A percentile compares a stretch with the other conserved stretches of the same genome.
Evolutionary conservation across 2,888 invertebrate genomes (phyloP).

Genomic region (Hypena proboscidalis): DNA sequence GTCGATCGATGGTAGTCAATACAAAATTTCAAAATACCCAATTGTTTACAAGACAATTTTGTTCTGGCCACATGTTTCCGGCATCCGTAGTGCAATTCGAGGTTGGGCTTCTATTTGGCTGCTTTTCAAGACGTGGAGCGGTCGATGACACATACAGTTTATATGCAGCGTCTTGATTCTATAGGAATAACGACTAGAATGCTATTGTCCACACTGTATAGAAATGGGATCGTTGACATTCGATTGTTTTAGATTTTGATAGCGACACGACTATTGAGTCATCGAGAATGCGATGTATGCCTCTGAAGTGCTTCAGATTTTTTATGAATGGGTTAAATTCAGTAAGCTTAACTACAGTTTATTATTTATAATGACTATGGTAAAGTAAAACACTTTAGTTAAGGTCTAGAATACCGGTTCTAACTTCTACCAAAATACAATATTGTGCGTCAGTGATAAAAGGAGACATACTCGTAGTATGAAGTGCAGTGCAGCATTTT

Average conservation of each 20-base stretch:
- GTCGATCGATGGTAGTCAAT: slow-evolving; percentile 12
- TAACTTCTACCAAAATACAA: too few species aligned
- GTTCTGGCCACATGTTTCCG: slow-evolving; percentile 53
- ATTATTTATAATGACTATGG: too few species aligned
- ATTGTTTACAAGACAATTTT: slow-evolving; percentile 51
- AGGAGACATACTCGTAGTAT: too few species aligned
- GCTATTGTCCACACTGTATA: background rate
- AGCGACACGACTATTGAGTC: too few species aligned
- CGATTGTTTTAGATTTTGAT: background rate
- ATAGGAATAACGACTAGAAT: slow-evolving; percentile 23
- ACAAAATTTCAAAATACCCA: slow-evolving; percentile 23
- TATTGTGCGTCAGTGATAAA: too few species aligned
- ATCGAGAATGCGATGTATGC: too few species aligned
- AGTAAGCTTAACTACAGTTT: too few species aligned
- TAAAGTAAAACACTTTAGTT: too few species aligned
- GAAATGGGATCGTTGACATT: slow-evolving; percentile 30
- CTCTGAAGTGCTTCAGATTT: too few species aligned
- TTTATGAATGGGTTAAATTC: too few species aligned
- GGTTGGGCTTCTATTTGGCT: slow-evolving; percentile 52
- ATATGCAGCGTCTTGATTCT: slow-evolving; percentile 23
- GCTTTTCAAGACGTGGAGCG: slow-evolving; percentile 50
- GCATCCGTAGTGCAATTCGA: slow-evolving; percentile 33
- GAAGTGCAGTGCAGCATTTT: too few species aligned
- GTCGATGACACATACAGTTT: slow-evolving; percentile 49
- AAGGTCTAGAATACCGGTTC: too few species aligned